These are phyloP conservation scores for Trichomalopsis sarcophagae DNA, from an alignment of 1,140 invertebrate species.

Conservation along the genomic window DNA sequence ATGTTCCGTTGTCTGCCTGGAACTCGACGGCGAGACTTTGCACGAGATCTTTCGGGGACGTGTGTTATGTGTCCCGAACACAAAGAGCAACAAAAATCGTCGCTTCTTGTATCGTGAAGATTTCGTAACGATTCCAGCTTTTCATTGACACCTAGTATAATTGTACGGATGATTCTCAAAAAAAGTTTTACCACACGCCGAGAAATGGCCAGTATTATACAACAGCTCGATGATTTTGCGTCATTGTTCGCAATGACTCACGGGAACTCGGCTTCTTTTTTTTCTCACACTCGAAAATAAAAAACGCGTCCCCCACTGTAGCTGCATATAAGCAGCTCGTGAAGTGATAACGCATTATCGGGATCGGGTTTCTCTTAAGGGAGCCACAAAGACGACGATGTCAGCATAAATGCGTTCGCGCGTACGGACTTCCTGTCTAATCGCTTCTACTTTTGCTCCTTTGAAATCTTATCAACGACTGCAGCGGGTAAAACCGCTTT, in stretches of 20 bases:
- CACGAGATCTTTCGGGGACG: neutral
- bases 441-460: neutral
- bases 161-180: neutral
- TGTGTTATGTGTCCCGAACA: neutral
- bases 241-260: slow-evolving; percentile 22
- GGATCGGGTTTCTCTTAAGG: neutral
- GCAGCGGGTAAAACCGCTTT: too few relatives aligned
- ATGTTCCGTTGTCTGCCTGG: neutral
- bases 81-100: neutral
- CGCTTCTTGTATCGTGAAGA: too few relatives aligned
- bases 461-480: too few relatives aligned
- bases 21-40: neutral
- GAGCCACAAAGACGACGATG: neutral
- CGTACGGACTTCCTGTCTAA: neutral
- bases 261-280: neutral
- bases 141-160: neutral
- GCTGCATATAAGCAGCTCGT: neutral
- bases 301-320: neutral
- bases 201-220: slow-evolving; percentile 8
- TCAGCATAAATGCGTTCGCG: neutral
- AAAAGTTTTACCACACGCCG: neutral
- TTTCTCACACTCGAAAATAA: neutral
- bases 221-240: slow-evolving; percentile 9
- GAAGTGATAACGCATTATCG: neutral
- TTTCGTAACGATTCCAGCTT: neutral